A percentile compares a stretch with the other conserved stretches of the same genome.
Evolutionary conservation across 2,113 vertebrate genomes (phyloP).

Genomic region (Microtus montanus): DNA sequence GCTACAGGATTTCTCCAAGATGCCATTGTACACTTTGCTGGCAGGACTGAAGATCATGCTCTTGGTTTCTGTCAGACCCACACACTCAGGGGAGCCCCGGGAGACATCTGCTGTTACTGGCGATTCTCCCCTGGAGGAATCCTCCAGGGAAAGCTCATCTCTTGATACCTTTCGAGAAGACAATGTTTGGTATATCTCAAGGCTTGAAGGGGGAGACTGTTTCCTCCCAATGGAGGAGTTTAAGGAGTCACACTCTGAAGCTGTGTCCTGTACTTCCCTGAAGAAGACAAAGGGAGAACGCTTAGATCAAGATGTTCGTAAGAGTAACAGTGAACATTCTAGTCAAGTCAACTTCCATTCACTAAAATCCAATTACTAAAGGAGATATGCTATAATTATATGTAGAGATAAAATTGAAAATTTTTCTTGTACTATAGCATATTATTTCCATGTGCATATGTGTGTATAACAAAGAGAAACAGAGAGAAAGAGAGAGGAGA

Average conservation of each 20-base stretch:
- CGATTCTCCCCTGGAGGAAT: conserved; percentile 88
- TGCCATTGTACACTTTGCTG: conserved; percentile 94
- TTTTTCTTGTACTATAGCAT: not conserved
- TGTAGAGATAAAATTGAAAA: conserved; percentile 23
- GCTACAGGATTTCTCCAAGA: conserved; percentile 98
- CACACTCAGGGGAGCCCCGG: conserved; percentile 93
- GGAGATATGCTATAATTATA: not conserved
- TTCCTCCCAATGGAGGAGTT: conserved; percentile 92
- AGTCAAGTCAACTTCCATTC: not conserved
- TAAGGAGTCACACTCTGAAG: conserved; percentile 94
- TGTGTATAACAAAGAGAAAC: too few species aligned
- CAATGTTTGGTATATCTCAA: conserved; percentile 89
- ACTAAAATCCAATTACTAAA: not conserved
- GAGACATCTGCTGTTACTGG: conserved; percentile 85
- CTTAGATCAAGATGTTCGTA: not conserved
- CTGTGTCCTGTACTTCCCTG: conserved; percentile 92
- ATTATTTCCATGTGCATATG: not conserved
- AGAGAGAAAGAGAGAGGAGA: too few species aligned
- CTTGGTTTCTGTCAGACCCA: conserved; percentile 91
- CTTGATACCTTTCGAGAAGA: conserved; percentile 92
- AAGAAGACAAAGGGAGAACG: conserved; percentile 67
- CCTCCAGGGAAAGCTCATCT: conserved; percentile 92
- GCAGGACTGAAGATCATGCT: conserved; percentile 92
- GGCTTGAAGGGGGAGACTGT: conserved; percentile 88
- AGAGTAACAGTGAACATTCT: not conserved